Conservation (phyloP, 2,888 invertebrate species). For the Diaperis boleti region DNA sequence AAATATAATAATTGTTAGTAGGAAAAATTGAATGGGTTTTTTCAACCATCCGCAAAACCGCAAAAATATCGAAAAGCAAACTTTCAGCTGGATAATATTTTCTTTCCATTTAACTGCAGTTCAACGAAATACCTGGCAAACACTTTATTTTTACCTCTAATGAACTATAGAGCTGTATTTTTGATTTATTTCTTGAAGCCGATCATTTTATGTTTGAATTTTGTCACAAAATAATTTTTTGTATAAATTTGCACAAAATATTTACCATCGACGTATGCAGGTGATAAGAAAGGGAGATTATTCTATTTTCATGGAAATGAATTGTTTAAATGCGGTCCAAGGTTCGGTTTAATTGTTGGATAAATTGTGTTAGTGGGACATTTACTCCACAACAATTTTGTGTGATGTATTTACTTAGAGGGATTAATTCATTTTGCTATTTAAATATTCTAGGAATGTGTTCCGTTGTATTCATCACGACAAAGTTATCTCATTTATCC, state of each 20-base stretch:
- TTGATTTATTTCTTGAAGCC: no score
- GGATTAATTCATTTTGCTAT: background rate
- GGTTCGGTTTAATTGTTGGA: constrained; percentile 30
- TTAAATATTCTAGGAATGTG: background rate
- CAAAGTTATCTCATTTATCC: constrained; percentile 5
- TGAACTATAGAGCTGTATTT: background rate
- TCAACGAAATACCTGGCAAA: constrained; percentile 22
- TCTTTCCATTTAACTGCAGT: constrained; percentile 12
- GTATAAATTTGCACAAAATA: no score
- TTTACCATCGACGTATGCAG: background rate
- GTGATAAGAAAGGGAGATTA: constrained; percentile 20
- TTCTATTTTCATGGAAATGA: constrained; percentile 26
- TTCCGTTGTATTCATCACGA: background rate
- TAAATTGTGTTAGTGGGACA: constrained; percentile 33
- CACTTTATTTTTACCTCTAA: constrained; percentile 2
- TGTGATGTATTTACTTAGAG: constrained; percentile 19
- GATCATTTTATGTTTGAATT: background rate
- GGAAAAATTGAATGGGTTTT: constrained; percentile 13
- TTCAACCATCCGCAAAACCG: constrained; percentile 23
- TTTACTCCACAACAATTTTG: constrained; percentile 21
- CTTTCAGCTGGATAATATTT: constrained; percentile 9
- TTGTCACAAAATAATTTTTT: background rate
- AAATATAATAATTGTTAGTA: background rate
- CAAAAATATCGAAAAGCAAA: background rate
- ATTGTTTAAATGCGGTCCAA: constrained; percentile 34